phyloP scores from a whole-genome alignment of 2,797 vertebrate genomes.

The Propithecus perrieri region DNA sequence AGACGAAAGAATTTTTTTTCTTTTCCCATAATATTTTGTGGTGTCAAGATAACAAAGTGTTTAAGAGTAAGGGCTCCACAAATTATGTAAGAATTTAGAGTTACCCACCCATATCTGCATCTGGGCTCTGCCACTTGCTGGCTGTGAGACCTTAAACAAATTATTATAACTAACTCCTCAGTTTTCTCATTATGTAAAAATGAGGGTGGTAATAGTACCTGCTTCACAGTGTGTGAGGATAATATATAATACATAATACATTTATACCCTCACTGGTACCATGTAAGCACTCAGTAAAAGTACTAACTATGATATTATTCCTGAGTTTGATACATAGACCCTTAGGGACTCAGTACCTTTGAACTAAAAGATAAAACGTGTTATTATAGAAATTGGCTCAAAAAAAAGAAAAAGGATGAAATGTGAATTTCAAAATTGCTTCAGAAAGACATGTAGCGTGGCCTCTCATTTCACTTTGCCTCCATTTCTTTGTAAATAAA shows the following conservation, averaged over 20 bases:
- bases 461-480: neutral
- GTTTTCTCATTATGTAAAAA: constrained; percentile 23
- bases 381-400: neutral
- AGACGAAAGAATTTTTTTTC: neutral
- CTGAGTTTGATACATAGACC: neutral
- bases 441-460: neutral
- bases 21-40: neutral
- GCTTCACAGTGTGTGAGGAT: neutral
- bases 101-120: constrained; percentile 7
- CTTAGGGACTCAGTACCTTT: neutral
- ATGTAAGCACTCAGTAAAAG: constrained; percentile 24
- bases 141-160: neutral
- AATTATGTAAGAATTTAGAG: neutral
- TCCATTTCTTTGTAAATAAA: constrained; percentile 52
- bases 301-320: neutral
- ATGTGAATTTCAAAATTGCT: constrained; percentile 42
- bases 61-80: neutral
- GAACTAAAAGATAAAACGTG: neutral
- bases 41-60: neutral
- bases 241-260: neutral
- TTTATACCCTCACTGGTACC: neutral
- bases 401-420: neutral
- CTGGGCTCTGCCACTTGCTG: constrained; percentile 11
- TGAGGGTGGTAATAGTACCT: neutral
- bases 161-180: neutral